Base-by-base conservation (phyloP, 2,888 invertebrate species). In the Strigamia crassipes region DNA sequence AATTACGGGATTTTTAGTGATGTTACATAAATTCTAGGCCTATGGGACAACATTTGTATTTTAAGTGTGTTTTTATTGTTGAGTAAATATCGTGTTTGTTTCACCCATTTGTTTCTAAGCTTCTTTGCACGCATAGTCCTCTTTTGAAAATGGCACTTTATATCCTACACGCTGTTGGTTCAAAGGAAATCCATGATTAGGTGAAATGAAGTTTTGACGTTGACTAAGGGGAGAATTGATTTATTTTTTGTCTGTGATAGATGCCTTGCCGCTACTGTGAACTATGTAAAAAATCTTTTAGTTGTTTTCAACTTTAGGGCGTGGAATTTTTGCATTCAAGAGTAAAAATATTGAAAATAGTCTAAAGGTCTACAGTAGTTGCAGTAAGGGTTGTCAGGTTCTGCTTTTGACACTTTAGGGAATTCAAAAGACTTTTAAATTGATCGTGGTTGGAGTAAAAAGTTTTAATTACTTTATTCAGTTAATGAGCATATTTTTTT, bases 101-200 rank as follows among this genome's bases (percentile, higher is more conserved):
- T 31, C 5, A 73, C 31, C 66, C 13, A 73, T 73, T 73, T 73
- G 27, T 73, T 73, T 13, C 73, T 73, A 66, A 66, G 66, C 66
- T 15, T 23, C 66, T 66, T 61, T 66, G 34, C 34, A 34, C 27
- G 27, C 15, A 12, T 10, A 27, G 27, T 66, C 27, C 23, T 66
- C 27, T 66, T 61, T 61, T 23, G 27, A 66, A 23, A 34, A 66
- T 23, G 2, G 9, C 66, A 27, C 66, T 15, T 12, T 9, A 66
- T 66, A 23, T 15, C 23, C 13, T 31, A 51, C n/a, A 31, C 66
- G 31, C 2, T 15, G 31, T 66, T 66, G 27, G 27, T 66, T 23
- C 23, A 66, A 66, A 27, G 66, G 66, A 66, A 66, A 66, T 66
- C 66, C 27, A 66, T 66, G 66, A 66, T 66, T 27, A 66, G 66